Base-by-base conservation (phyloP, 1,140 invertebrate species). In the Stegodyphus mimosarum region DNA sequence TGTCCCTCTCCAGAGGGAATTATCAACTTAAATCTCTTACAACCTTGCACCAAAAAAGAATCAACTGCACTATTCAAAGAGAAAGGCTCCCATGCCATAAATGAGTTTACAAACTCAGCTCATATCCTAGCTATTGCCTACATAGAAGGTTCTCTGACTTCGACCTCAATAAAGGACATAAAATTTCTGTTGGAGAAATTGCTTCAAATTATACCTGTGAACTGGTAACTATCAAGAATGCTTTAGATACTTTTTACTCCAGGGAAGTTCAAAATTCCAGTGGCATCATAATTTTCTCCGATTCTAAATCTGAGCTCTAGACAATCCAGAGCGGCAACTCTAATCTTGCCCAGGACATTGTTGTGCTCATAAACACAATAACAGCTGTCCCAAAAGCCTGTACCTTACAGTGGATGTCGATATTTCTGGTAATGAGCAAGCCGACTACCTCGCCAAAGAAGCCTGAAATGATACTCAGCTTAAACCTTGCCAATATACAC, bases 11-110 rank as follows among this genome's bases (percentile, higher is more conserved):
- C 73, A 63, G 2, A 63, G 10, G 73, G 7, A 75, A 63, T 55
- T 15, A 75, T 75, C 60, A 75, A 75, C 48, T 6, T 60, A 63
- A 75, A 75, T 17, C 73, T 75, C 63, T 33, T 63, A 33, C 64
- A 75, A 49, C 73, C 73, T 55, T 75, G 73, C 73, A 75, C 73
- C 53, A 63, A 63, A 75, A 75, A 75, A 74, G 73, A 75, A 18
- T 9, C 73, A 74, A 50, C 72, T 67, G 64, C 64, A 67, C 10
- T 67, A 15, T 2, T 67, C 6, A 67, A 67, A n/a, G 64, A 67
- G 64, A 67, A 67, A n/a, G 17, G 64, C n/a, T 4, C 5, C 17
- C 64, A 67, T 67, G 6, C 64, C 64, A 67, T 67, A 15, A 9
- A 67, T 67, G 64, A 17, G 13, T n/a, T 67, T 18, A 15, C 64